Evolutionary conservation across 2,113 vertebrate species (phyloP), one percentile per base, ranked within the genome.

Genomic region (Rattus rattus): DNA sequence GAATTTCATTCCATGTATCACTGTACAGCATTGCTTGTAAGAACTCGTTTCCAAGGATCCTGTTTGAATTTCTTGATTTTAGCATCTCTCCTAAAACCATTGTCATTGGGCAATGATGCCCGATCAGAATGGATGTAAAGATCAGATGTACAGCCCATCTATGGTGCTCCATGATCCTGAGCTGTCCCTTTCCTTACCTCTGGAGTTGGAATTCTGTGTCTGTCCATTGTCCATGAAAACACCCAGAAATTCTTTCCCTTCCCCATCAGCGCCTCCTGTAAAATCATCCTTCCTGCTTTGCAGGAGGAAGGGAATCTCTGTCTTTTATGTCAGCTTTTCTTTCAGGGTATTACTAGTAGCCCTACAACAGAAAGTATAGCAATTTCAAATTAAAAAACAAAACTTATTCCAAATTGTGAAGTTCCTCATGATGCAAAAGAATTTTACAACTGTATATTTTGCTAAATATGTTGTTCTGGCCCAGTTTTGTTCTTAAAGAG

Each of bases 311-410:
- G 1, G 5, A 43, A 96, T 89, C 94, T 72, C 43, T 97, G 26
- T 92, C 91, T 43, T 49, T 52, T 96, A 94, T 69, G 54, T 95
- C 89, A 97, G 17, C 24, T 36, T 97, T 49, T 81, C 69, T 98
- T 96, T 61, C 92, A 97, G 73, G 81, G 86, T 96, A 61, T 95
- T 96, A 72, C 95, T 94, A 88, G 24, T 95, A 95, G 39, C 33
- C 85, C 65, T 97, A 92, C 96, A 92, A 97, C 77, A 98, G 83
- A 98, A 97, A 72, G 47, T 94, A 22, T 65, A 63, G 95, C 93
- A 95, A 97, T 95, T 72, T 84, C 19, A 7, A 8, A 54, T 54
- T 54, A 54, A 54, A 54, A 54, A 54, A 54, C 52, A 54, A 54
- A 54, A 54, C 52, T 54, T 54, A 54, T 54, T 54, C 6, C 52